phyloP scores from a whole-genome alignment of 1,140 invertebrate species.

The Hylyphantes graminicola region DNA sequence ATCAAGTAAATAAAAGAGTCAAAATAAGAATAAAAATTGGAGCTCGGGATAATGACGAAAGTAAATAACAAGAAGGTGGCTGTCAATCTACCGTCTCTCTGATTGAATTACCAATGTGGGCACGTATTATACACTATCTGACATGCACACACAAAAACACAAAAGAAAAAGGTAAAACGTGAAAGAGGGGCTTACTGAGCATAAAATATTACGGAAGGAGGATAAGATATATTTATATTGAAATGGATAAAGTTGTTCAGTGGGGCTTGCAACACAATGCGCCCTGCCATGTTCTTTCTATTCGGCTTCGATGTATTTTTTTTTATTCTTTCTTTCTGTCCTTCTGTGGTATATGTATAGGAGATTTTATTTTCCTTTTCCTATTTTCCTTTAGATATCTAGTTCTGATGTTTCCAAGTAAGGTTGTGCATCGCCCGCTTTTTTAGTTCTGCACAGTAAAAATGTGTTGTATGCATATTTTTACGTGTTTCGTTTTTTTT shows the following conservation, averaged over 20 bases:
- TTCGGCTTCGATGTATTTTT: neutral
- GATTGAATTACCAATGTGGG: slow-evolving; percentile 49
- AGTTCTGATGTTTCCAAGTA: neutral
- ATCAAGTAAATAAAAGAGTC: neutral
- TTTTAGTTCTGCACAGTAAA: neutral
- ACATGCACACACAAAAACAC: slow-evolving; percentile 4
- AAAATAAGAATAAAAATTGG: slow-evolving; percentile 5
- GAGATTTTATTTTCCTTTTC: neutral
- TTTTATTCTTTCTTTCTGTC: neutral
- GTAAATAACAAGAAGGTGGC: slow-evolving; percentile 23
- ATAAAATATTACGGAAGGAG: slow-evolving; percentile 49
- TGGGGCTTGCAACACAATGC: slow-evolving; percentile 21
- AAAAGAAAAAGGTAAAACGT: slow-evolving; percentile 31
- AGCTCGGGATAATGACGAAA: slow-evolving; percentile 20
- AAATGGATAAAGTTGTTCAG: slow-evolving; percentile 54
- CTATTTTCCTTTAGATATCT: neutral
- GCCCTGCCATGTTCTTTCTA: neutral
- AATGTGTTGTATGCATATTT: too few relatives aligned
- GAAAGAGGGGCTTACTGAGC: slow-evolving; percentile 46
- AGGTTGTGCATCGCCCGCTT: neutral
- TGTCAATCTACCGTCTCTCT: slow-evolving; percentile 40
- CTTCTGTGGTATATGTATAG: too few relatives aligned
- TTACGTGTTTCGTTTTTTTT: too few relatives aligned
- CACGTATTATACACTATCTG: slow-evolving; percentile 27
- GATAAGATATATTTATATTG: slow-evolving; percentile 45